These are phyloP conservation scores for Tenthredo scrophulariae DNA, from an alignment of 2,888 invertebrate genomes.

Conservation along the genomic window DNA sequence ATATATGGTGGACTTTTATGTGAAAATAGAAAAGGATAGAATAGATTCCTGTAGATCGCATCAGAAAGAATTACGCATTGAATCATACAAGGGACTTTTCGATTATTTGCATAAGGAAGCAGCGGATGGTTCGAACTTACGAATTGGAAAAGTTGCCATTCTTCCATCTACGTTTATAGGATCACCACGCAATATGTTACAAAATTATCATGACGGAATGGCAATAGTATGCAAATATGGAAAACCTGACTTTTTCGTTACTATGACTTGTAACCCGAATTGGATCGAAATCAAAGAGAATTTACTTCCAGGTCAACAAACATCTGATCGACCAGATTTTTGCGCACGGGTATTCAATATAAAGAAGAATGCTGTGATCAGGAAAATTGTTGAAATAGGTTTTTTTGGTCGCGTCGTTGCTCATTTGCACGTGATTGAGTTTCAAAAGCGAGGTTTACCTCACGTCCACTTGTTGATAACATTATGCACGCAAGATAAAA, in stretches of 20 bases:
- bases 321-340: constrained; percentile 60
- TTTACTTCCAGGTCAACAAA: constrained; percentile 52
- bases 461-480: constrained; percentile 61
- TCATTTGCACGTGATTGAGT: constrained; percentile 59
- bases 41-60: neutral
- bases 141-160: neutral
- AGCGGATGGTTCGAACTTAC: neutral
- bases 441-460: constrained; percentile 61
- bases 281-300: neutral
- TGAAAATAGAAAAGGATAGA: constrained; percentile 3
- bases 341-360: constrained; percentile 57
- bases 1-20: neutral
- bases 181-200: neutral
- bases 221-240: constrained; percentile 1
- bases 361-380: constrained; percentile 56
- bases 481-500: constrained; percentile 58
- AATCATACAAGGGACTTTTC: neutral
- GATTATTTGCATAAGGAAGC: constrained; percentile 4
- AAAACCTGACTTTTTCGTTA: neutral
- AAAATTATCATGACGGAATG: constrained; percentile 1
- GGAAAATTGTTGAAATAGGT: constrained; percentile 54
- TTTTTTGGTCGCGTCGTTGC: constrained; percentile 58
- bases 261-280: constrained; percentile 8
- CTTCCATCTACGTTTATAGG: neutral
- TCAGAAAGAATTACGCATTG: constrained; percentile 3